Conservation (phyloP, 2,113 vertebrate genomes). For the Columba livia region DNA sequence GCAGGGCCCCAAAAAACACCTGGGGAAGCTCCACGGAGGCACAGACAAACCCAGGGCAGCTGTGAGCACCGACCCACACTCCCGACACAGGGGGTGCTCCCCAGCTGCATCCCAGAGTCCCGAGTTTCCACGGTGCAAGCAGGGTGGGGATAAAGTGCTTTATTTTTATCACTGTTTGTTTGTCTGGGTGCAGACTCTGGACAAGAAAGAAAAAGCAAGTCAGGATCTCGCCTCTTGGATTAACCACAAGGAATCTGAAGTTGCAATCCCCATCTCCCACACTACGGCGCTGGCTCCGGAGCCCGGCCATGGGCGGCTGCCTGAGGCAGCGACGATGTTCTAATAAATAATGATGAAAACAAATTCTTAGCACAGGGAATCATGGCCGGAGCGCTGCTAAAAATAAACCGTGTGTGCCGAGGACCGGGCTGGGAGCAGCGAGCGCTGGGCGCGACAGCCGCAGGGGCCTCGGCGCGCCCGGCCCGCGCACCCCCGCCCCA, state of each 20-base stretch:
- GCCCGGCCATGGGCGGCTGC: background rate
- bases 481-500: no score
- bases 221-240: background rate
- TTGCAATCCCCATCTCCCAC: background rate
- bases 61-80: background rate
- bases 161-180: background rate
- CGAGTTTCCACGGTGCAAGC: background rate
- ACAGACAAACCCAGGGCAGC: background rate
- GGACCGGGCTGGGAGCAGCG: background rate
- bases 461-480: background rate
- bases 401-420: background rate
- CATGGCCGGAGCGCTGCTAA: background rate
- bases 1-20: accelerated
- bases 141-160: background rate
- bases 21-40: background rate
- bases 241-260: background rate
- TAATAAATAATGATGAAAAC: background rate
- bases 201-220: background rate
- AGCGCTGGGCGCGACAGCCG: background rate
- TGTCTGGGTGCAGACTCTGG: background rate
- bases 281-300: background rate
- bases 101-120: accelerated
- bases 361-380: background rate
- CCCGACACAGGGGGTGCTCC: background rate
- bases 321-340: background rate